A percentile compares a stretch with the other conserved stretches of the same genome.
phyloP scores from a whole-genome alignment of 2,113 vertebrate genomes.

The Capricornis sumatraensis region DNA sequence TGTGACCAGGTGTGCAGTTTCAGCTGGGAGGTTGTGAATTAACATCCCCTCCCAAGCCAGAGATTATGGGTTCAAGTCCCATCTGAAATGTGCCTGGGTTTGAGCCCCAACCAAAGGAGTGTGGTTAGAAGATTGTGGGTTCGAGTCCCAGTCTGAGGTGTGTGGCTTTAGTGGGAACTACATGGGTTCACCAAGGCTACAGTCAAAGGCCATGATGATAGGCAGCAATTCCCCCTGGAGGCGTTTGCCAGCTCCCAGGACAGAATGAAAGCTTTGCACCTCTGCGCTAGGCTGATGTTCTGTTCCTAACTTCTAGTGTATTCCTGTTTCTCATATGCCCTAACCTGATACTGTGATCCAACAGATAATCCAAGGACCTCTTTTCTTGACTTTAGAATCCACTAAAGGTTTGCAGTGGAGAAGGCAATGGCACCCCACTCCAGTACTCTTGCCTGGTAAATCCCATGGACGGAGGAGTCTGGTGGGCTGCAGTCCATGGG shows the following conservation, averaged over 20 bases:
- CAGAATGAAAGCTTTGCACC: neutral
- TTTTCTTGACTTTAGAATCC: neutral
- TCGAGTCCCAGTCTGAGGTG: neutral
- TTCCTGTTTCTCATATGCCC: rapidly evolving
- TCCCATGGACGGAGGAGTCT: too few relatives aligned
- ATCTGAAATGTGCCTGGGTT: neutral
- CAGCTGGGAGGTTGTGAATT: neutral
- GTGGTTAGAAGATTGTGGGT: neutral
- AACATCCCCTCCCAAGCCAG: neutral
- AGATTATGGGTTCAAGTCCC: neutral
- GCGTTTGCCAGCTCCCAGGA: neutral
- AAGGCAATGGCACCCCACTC: too few relatives aligned
- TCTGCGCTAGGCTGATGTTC: neutral
- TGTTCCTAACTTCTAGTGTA: neutral
- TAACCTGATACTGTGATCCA: neutral
- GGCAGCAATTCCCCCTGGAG: neutral
- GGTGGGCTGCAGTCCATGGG: too few relatives aligned
- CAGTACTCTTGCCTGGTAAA: too few relatives aligned
- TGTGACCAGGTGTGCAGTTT: neutral
- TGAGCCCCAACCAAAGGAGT: neutral
- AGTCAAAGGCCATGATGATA: neutral
- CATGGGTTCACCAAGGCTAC: neutral
- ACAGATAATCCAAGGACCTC: neutral
- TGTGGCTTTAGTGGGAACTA: neutral
- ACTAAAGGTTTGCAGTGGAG: neutral